Percentiles rank a stretch among this genome's conserved stretches.
Evolutionary conservation across 2,797 vertebrate species (phyloP).

Genomic region (Prionace glauca): DNA sequence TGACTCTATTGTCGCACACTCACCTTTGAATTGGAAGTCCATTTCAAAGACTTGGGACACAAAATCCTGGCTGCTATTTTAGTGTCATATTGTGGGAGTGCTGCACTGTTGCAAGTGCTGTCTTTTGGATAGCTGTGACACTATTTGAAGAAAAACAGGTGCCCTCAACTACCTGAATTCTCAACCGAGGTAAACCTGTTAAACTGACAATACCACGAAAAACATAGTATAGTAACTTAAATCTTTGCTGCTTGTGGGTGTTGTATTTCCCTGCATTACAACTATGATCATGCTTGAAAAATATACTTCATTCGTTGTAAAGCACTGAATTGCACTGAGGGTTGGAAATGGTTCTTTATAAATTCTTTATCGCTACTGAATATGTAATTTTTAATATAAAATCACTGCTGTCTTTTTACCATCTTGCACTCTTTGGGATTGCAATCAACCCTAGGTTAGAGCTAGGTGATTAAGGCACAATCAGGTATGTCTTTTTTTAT

Average conservation of each 20-base stretch:
- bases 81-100: neutral
- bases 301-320: neutral
- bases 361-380: neutral
- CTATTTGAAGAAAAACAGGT: neutral
- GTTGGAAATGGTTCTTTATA: neutral
- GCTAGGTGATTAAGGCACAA: neutral
- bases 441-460: neutral
- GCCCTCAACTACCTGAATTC: neutral
- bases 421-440: neutral
- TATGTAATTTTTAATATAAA: neutral
- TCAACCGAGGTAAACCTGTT: neutral
- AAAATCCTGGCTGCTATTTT: neutral
- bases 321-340: neutral
- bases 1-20: neutral
- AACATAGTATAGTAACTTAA: neutral
- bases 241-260: neutral
- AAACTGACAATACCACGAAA: neutral
- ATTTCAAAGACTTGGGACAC: neutral
- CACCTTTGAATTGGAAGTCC: neutral
- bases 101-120: neutral
- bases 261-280: neutral
- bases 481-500: constrained; percentile 12
- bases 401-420: neutral
- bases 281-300: neutral
- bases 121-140: neutral